Evolutionary conservation across 2,888 invertebrate species (phyloP), one percentile per base, ranked within the genome.

Genomic region (Copidosoma aretas): DNA sequence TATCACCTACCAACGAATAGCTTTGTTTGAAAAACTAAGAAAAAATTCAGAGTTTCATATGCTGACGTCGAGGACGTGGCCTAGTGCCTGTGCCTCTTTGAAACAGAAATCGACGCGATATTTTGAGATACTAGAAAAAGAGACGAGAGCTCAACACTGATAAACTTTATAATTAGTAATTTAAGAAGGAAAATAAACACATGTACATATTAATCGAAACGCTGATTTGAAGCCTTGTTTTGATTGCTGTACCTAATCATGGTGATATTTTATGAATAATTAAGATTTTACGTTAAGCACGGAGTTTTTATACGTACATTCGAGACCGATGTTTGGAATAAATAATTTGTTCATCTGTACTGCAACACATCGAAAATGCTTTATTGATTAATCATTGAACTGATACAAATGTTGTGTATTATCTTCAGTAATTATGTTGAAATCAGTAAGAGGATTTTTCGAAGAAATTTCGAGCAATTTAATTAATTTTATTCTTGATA

Each of bases 251-350:
- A 46, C 43, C 73, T 75, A 77, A 75, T 75, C 75, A 68, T 58
- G 60, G 74, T 76, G 77, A 78, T 78, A 76, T 78, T 56, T 58
- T 19, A 57, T 22, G 43, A 53, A 53, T 68, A 21, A 59, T 62
- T 68, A 58, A 65, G 46, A 61, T 59, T 51, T 70, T 70, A 57
- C 21, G 57, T 67, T 58, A 15, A 51, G 60, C 51, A 52, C 52
- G n/a, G 39, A 63, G 57, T 67, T 46, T 70, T 64, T 67, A 60
- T 67, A 64, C 32, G 32, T 32, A 32, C 8, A 32, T 32, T 32
- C 32, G 8, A 32, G 32, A 32, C 3, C 3, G 8, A 32, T 32
- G 8, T 32, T 32, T 32, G 8, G 8, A 32, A 32, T 32, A 32
- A 32, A 32, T 32, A 5, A 8, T 32, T 32, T 32, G 32, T 32